Evolutionary conservation across 2,113 vertebrate genomes (phyloP), one percentile per base, ranked within the genome.

Genomic region (Phodopus roborovskii): DNA sequence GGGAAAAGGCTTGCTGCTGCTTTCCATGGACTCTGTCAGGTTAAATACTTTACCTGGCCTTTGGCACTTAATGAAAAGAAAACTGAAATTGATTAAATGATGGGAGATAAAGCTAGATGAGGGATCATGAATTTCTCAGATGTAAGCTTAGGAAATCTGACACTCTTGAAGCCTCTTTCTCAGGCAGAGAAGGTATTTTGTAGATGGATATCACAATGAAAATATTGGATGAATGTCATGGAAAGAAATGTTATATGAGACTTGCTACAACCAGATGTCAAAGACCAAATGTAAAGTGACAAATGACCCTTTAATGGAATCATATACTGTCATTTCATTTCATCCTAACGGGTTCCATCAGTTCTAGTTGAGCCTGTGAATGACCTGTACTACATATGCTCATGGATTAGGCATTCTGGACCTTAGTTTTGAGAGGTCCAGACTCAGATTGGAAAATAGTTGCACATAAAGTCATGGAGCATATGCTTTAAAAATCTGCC

Each of bases 271-370:
- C 73, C 33, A 22, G 28, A 75, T 93, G 93, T 95, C 79, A 89
- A 91, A 83, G 92, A 87, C 87, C 91, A 93, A 95, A 84, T 78
- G 45, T 92, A 68, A 88, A 91, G 92, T 86, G 86, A 92, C 58
- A 95, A 94, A 94, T 30, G 58, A 71, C 5, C 83, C 68, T 66
- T 66, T 81, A 81, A 48, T 1, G 39, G 64, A 94, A 91, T 85
- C 94, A 87, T 36, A 5, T 88, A 48, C 70, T 0, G 7, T 91
- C 93, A 88, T 92, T 92, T 95, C 0, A 0, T 89, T 83, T 70
- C 74, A 68, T n/a, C 48, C 62, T 62, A 56, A 86, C 95, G 78
- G 48, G 56, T 90, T 60, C 39, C 62, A 16, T 91, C 90, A 91
- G 39, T 77, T 85, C 64, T 36, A 78, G 50, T 58, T 19, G 36